Conservation (phyloP, 2,888 invertebrate genomes). For the Hirtodrosophila alboralis region DNA sequence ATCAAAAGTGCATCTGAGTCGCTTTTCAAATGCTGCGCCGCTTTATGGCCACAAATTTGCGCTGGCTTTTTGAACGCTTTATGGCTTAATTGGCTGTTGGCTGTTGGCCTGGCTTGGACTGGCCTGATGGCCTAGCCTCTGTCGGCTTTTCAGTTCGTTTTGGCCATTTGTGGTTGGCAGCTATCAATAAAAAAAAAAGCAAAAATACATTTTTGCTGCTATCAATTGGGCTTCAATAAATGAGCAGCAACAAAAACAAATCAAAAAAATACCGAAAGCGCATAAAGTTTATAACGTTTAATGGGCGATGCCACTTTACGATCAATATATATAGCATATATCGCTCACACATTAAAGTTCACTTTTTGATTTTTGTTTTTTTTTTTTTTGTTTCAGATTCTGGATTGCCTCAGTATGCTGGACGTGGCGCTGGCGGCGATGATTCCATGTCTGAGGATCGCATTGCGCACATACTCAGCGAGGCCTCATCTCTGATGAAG, state of each 20-base stretch:
- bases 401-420: conserved; percentile 91
- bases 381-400: conserved; percentile 86
- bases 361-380: background rate
- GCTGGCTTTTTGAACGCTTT: conserved; percentile 78
- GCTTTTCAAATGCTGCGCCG: conserved; percentile 62
- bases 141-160: conserved; percentile 2
- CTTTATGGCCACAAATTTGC: conserved; percentile 76
- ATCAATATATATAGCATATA: conserved; percentile 41
- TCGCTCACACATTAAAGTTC: conserved; percentile 22
- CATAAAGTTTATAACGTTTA: conserved; percentile 79
- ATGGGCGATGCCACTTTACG: conserved; percentile 77
- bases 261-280: conserved; percentile 49
- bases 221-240: conserved; percentile 61
- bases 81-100: conserved; percentile 69
- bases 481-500: conserved; percentile 96
- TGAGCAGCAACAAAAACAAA: too few relatives aligned
- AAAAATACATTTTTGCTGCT: conserved; percentile 8
- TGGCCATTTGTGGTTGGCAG: background rate
- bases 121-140: conserved; percentile 1
- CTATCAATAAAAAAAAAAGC: background rate
- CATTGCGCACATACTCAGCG: conserved; percentile 95
- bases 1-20: conserved; percentile 45
- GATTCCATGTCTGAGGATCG: conserved; percentile 94
- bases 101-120: background rate
- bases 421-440: conserved; percentile 90